Base-by-base conservation (phyloP, 2,113 vertebrate genomes). In the Procavia capensis region DNA sequence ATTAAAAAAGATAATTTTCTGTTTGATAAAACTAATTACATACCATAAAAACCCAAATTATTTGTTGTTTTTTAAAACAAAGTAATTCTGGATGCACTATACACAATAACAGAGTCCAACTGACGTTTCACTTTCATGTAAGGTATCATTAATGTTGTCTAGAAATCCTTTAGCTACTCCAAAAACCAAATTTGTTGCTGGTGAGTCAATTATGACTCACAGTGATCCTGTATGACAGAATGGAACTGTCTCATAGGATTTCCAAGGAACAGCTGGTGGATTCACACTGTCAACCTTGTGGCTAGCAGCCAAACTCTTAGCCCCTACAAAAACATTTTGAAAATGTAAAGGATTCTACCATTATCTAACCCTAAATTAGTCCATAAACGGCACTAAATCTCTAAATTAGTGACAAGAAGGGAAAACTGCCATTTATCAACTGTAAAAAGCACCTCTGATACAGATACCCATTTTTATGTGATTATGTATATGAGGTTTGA, bases 291-390 rank as follows among this genome's bases (percentile, higher is more conserved):
- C 13, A 50, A 50, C 47, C 47, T 50, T 50, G 7, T 50, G 47
- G 47, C 13, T 50, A 50, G 47, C 47, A 50, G 47, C 47, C 47
- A 13, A 50, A 13, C 47, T 50, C 47, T 50, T 50, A 50, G 13
- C 7, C 47, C 7, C 7, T 16, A 82, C 47, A 78, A 88, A 88
- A 84, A 34, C 29, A 84, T 61, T 85, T 84, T 82, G 59, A 81
- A 95, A 95, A 41, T 61, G 22, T 59, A 93, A 93, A 76, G 22
- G 20, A 63, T 95, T 45, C 29, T 66, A 86, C 36, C 90, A 41
- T 93, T 95, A 68, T 45, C 47, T 76, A 78, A 6, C n/a, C 22
- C 68, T 85, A 76, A 89, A 80, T 61, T 54, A 88, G 36, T 80
- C 27, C 36, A 95, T 4, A 85, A 83, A 43, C 54, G 57, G 83